phyloP scores from a whole-genome alignment of 2,888 invertebrate species.

The Diarsia rubi region DNA sequence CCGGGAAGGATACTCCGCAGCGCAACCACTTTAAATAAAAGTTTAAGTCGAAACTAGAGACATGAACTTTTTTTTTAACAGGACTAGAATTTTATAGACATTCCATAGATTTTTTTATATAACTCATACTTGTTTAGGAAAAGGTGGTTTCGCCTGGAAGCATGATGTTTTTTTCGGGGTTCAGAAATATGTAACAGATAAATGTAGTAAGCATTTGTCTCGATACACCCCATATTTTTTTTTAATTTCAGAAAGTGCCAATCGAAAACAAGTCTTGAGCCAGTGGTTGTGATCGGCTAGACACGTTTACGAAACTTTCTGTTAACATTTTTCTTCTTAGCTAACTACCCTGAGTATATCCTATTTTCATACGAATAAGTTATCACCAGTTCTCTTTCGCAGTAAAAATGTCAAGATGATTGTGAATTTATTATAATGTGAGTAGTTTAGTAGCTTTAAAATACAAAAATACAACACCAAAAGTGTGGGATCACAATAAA shows the following conservation, averaged over 20 bases:
- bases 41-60: neutral
- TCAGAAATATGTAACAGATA: too few relatives aligned
- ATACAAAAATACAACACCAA: constrained; percentile 45
- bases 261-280: neutral
- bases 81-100: too few relatives aligned
- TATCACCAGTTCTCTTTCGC: neutral
- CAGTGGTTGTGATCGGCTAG: neutral
- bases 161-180: too few relatives aligned
- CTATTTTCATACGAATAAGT: neutral
- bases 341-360: neutral
- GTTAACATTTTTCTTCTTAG: neutral
- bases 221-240: neutral
- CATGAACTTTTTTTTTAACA: too few relatives aligned
- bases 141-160: too few relatives aligned
- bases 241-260: neutral
- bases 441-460: neutral
- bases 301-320: neutral
- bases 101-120: neutral
- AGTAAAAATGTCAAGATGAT: constrained; percentile 25
- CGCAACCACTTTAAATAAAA: neutral
- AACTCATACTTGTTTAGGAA: neutral
- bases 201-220: neutral
- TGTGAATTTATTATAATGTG: neutral
- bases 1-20: neutral
- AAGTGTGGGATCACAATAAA: constrained; percentile 45